Evolutionary conservation across 2,113 vertebrate species (phyloP).

Genomic region (Carassius gibelio): DNA sequence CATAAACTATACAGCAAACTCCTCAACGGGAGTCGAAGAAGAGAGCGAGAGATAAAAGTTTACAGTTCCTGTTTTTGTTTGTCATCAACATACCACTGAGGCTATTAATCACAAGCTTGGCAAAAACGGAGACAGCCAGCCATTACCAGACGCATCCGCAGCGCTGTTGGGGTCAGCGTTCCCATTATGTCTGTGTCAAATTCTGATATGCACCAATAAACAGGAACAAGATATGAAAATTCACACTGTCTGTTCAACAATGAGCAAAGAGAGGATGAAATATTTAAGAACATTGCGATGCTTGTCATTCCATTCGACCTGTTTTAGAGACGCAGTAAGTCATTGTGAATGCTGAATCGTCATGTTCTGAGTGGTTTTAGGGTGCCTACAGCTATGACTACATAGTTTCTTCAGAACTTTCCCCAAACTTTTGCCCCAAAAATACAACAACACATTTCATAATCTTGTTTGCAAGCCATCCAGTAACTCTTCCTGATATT

Average conservation of each 20-base stretch:
- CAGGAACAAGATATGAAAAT: constrained; percentile 65
- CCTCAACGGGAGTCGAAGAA: constrained; percentile 61
- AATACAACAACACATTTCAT: constrained; percentile 47
- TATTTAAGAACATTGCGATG: background rate
- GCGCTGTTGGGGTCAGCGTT: constrained; percentile 65
- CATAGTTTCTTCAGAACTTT: background rate
- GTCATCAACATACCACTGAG: constrained; percentile 69
- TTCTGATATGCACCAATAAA: constrained; percentile 61
- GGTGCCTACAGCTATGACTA: background rate
- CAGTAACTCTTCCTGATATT: constrained; percentile 64
- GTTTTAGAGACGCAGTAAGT: background rate
- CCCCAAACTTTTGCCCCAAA: constrained; percentile 29
- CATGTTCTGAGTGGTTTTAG: background rate
- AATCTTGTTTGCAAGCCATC: constrained; percentile 38
- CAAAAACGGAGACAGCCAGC: constrained; percentile 70
- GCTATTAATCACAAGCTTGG: constrained; percentile 69
- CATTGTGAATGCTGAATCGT: background rate
- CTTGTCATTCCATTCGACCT: background rate
- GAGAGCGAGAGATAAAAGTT: constrained; percentile 68
- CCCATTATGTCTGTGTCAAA: constrained; percentile 62
- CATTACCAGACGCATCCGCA: constrained; percentile 66
- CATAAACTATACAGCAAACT: constrained; percentile 63
- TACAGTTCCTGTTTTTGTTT: constrained; percentile 82
- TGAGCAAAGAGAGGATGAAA: constrained; percentile 20
- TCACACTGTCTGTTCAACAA: constrained; percentile 3